Conservation (phyloP, 2,888 invertebrate species). For the Ochropacha duplaris region DNA sequence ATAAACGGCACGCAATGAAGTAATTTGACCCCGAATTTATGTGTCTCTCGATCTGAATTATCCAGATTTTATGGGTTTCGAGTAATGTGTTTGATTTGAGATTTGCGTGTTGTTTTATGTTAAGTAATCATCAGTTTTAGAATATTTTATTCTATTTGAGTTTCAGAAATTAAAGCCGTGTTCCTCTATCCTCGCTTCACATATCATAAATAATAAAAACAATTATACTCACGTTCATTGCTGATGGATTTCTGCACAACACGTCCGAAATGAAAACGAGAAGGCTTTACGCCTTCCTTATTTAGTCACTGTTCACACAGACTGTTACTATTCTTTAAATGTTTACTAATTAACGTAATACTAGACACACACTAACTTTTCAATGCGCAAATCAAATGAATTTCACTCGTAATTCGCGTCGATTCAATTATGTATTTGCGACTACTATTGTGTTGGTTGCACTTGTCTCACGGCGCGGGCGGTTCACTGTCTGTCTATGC, state of each 20-base stretch:
- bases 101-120: too few relatives aligned
- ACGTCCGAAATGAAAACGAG: constrained; percentile 19
- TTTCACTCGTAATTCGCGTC: background rate
- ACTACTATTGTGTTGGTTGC: constrained; percentile 33
- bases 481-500: constrained; percentile 42
- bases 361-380: background rate
- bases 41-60: background rate
- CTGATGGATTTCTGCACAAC: constrained; percentile 49
- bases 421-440: constrained; percentile 10
- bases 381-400: background rate
- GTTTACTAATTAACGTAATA: background rate
- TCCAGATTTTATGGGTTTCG: background rate
- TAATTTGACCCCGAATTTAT: background rate
- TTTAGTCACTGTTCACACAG: constrained; percentile 5
- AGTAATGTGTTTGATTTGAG: too few relatives aligned
- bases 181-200: background rate
- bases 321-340: constrained; percentile 1
- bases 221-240: constrained; percentile 67
- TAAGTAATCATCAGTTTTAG: too few relatives aligned
- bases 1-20: background rate
- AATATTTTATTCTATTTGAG: too few relatives aligned
- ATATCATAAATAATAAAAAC: background rate
- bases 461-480: constrained; percentile 41
- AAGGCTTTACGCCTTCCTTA: background rate
- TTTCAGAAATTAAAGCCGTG: too few relatives aligned